These are phyloP conservation scores for Lethrus apterus DNA, from an alignment of 1,140 invertebrate species.

Conservation along the genomic window DNA sequence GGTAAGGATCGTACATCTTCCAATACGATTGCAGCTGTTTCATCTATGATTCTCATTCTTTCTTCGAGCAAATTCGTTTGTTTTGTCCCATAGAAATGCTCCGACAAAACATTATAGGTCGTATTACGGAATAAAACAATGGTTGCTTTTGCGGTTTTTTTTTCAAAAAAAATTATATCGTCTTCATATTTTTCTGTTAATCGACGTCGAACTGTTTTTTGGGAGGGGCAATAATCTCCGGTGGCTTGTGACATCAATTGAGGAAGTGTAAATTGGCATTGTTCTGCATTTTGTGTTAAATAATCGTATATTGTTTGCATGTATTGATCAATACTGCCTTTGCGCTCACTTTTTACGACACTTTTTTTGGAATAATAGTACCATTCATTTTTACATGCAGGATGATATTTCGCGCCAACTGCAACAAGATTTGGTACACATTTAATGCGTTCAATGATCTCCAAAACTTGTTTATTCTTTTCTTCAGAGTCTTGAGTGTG, in stretches of 20 bases:
- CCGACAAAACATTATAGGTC: background rate
- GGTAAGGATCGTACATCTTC: constrained; percentile 26
- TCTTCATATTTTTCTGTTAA: background rate
- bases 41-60: constrained; percentile 22
- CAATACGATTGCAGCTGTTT: constrained; percentile 26
- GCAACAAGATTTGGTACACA: too few species aligned
- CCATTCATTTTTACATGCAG: too few species aligned
- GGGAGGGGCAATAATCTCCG: background rate
- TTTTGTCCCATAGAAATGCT: background rate
- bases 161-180: background rate
- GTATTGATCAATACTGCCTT: too few species aligned
- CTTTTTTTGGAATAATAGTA: too few species aligned
- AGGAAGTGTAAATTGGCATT: too few species aligned
- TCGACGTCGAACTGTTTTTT: background rate
- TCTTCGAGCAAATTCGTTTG: constrained; percentile 14
- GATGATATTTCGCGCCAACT: too few species aligned
- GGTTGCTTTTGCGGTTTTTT: background rate
- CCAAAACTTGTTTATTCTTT: too few species aligned
- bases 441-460: too few species aligned
- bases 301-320: too few species aligned
- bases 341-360: too few species aligned
- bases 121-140: background rate
- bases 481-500: too few species aligned
- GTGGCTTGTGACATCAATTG: background rate
- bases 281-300: too few species aligned